Conservation (phyloP, 2,888 invertebrate species). For the Tubulanus polymorphus region DNA sequence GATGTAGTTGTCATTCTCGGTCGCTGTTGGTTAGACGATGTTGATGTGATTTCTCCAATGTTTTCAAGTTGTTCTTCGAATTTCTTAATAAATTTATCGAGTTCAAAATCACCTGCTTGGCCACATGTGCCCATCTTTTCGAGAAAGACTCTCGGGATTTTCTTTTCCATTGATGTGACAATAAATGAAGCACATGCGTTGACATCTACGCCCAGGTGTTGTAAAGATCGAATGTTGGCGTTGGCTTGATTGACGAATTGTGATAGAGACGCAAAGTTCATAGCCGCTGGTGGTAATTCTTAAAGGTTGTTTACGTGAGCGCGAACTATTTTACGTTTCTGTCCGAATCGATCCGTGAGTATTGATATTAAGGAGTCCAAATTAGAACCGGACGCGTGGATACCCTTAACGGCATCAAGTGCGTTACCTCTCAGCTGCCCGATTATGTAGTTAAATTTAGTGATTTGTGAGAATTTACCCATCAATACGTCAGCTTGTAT, state of each 20-base stretch:
- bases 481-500: not conserved
- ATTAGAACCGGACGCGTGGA: not conserved
- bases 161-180: not conserved
- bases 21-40: too few species aligned
- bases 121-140: slow-evolving; percentile 1
- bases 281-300: not conserved
- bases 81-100: not conserved
- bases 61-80: not conserved
- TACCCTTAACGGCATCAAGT: not conserved
- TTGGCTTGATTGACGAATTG: not conserved
- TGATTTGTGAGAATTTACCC: not conserved
- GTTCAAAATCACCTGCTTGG: not conserved
- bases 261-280: not conserved
- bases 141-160: not conserved
- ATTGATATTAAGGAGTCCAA: not conserved
- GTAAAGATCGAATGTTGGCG: not conserved
- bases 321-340: not conserved
- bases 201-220: not conserved
- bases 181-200: not conserved
- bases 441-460: not conserved
- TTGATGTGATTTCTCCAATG: not conserved
- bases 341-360: not conserved
- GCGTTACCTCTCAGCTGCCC: not conserved
- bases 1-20: too few species aligned
- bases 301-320: not conserved